Conservation (phyloP, 2,797 vertebrate species). For the Artibeus jamaicensis region DNA sequence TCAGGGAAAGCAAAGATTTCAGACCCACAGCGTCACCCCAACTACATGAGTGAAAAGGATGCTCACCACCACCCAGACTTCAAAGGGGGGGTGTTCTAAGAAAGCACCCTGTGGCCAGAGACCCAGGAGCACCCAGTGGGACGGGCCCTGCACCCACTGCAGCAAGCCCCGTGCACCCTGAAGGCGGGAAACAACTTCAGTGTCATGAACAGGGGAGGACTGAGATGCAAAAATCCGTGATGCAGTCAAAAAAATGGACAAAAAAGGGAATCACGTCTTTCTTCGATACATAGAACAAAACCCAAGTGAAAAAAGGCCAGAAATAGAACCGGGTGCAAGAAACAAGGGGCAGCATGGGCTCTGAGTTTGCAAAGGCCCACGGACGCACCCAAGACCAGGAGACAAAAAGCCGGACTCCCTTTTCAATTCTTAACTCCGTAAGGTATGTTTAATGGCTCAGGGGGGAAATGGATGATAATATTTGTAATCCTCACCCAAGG, state of each 20-base stretch:
- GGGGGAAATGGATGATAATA: not conserved
- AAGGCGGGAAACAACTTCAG: not conserved
- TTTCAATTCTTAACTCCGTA: not conserved
- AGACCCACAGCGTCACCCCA: not conserved
- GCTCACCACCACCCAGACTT: accelerated
- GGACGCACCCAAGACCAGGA: not conserved
- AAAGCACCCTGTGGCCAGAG: not conserved
- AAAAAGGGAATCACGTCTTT: not conserved
- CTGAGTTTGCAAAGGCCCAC: not conserved
- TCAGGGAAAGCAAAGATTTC: not conserved
- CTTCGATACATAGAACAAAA: not conserved
- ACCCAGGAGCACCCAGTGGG: too few species aligned
- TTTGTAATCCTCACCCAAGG: not conserved
- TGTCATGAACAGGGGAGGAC: not conserved
- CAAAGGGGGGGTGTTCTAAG: not conserved
- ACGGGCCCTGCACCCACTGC: accelerated
- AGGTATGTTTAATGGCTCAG: not conserved
- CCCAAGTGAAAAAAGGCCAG: not conserved
- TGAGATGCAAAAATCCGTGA: accelerated
- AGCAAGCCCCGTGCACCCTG: accelerated
- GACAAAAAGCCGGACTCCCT: not conserved
- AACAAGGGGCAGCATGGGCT: not conserved
- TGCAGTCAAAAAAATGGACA: not conserved
- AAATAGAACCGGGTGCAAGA: not conserved
- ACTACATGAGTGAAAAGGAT: not conserved